These are phyloP conservation scores for Lates calcarifer DNA, from an alignment of 2,113 vertebrate genomes.

Conservation along the genomic window DNA sequence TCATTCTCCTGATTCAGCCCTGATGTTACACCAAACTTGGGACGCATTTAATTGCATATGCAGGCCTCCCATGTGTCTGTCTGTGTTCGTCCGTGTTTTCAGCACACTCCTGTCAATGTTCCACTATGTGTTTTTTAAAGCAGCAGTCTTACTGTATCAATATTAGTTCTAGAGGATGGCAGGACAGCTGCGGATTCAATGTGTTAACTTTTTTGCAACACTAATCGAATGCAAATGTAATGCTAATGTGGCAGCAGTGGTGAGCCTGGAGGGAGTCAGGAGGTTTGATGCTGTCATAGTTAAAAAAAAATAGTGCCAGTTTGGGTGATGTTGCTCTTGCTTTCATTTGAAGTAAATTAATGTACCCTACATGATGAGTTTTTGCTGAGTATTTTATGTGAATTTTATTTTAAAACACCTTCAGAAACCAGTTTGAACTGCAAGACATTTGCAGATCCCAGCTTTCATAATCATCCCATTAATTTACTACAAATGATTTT, in stretches of 20 bases:
- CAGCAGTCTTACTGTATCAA: slow-evolving; percentile 47
- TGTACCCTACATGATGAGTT: neutral
- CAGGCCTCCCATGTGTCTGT: slow-evolving; percentile 22
- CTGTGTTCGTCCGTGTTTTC: neutral
- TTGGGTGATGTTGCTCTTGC: slow-evolving; percentile 13
- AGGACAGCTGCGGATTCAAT: slow-evolving; percentile 52
- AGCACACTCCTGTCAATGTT: slow-evolving; percentile 12
- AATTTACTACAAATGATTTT: neutral
- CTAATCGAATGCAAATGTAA: slow-evolving; percentile 63
- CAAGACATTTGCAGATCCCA: neutral
- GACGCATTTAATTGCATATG: slow-evolving; percentile 16
- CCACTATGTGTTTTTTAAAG: slow-evolving; percentile 16
- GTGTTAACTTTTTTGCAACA: slow-evolving; percentile 32
- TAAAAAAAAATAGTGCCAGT: slow-evolving; percentile 15
- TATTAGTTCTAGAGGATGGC: slow-evolving; percentile 50
- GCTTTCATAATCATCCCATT: neutral
- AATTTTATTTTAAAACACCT: neutral
- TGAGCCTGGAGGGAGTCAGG: slow-evolving; percentile 12
- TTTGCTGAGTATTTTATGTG: neutral
- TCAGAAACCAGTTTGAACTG: neutral
- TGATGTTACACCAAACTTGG: slow-evolving; percentile 10
- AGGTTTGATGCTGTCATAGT: slow-evolving; percentile 43
- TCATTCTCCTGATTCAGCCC: slow-evolving; percentile 25
- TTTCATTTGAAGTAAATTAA: slow-evolving; percentile 26
- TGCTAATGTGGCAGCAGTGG: slow-evolving; percentile 56